Conservation (phyloP, 2,888 invertebrate species). For the Apamea crenata region DNA sequence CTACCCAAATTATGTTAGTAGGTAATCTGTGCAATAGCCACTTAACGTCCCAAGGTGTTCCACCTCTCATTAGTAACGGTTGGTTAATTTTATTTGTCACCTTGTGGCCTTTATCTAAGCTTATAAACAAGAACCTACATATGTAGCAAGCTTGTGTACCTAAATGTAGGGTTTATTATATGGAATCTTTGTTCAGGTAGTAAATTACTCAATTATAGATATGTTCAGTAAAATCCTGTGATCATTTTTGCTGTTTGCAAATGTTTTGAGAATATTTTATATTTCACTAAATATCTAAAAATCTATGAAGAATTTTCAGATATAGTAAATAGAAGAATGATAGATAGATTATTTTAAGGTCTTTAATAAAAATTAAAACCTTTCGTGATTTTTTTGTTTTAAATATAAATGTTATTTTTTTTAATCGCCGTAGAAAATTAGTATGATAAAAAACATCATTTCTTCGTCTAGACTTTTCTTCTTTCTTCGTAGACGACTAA, state of each 20-base stretch:
- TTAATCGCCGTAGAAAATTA: no score
- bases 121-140: conserved; percentile 45
- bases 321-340: no score
- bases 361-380: no score
- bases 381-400: no score
- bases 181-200: background rate
- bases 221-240: background rate
- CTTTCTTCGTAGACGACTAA: no score
- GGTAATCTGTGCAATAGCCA: conserved; percentile 45
- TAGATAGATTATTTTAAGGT: no score
- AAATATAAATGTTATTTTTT: no score
- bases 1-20: conserved; percentile 38
- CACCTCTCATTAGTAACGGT: conserved; percentile 55
- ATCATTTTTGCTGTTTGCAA: background rate
- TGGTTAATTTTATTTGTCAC: conserved; percentile 59
- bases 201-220: background rate
- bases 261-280: background rate
- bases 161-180: conserved; percentile 8
- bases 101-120: conserved; percentile 42
- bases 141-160: conserved; percentile 10
- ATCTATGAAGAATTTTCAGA: no score
- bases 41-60: conserved; percentile 47
- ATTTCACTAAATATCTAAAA: no score
- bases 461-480: no score
- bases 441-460: no score